Conservation (phyloP, 2,797 vertebrate species). For the Echeneis naucrates region DNA sequence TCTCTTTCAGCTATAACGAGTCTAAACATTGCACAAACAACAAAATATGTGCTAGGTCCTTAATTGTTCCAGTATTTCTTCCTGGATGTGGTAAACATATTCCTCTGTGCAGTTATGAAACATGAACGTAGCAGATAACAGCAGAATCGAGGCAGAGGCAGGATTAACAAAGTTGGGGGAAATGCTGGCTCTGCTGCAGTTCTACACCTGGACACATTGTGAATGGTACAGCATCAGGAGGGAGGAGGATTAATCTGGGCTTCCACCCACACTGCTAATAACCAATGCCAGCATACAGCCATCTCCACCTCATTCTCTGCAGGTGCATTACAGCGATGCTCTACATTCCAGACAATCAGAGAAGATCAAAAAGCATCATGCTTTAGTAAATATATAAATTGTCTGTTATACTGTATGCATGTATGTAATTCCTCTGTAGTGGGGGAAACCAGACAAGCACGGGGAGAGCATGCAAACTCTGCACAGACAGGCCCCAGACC, state of each 20-base stretch:
- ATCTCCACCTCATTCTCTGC: neutral
- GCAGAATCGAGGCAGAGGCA: neutral
- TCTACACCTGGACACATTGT: conserved; percentile 30
- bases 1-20: too few species aligned
- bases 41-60: neutral
- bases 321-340: neutral
- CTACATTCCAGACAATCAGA: too few species aligned
- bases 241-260: conserved; percentile 48
- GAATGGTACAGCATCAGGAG: conserved; percentile 13
- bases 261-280: conserved; percentile 20
- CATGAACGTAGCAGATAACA: neutral
- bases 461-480: too few species aligned
- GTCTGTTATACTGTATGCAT: too few species aligned
- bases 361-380: too few species aligned
- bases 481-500: too few species aligned
- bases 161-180: conserved; percentile 28
- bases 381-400: too few species aligned
- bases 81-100: neutral
- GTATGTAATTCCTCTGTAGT: too few species aligned
- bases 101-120: neutral
- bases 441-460: too few species aligned
- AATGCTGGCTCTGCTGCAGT: conserved; percentile 37
- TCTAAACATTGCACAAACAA: neutral
- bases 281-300: conserved; percentile 31
- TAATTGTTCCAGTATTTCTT: neutral